Evolutionary conservation across 35 echinoderm and acorn worm genomes (phyloP).

Genomic region (Patiria miniata): DNA sequence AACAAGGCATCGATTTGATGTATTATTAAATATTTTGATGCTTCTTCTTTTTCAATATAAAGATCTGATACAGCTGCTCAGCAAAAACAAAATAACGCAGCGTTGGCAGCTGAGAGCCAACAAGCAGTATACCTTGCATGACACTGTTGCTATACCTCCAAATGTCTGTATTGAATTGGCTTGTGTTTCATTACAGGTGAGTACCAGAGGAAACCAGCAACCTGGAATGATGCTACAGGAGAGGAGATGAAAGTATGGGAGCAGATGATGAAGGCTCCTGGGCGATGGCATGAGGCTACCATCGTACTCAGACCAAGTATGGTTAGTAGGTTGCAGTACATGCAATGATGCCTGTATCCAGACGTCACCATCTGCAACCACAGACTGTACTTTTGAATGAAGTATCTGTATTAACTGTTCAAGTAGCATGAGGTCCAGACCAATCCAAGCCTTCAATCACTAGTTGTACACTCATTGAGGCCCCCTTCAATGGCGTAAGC

Average conservation of each 20-base stretch:
- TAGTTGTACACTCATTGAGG: too few relatives aligned
- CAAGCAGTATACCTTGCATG: not conserved
- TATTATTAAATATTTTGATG: too few relatives aligned
- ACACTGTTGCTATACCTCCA: not conserved
- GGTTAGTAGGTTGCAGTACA: not conserved
- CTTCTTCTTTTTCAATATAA: too few relatives aligned
- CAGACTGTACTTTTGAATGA: too few relatives aligned
- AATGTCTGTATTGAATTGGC: not conserved
- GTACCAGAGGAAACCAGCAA: slow-evolving; percentile 67
- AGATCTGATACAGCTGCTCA: too few relatives aligned
- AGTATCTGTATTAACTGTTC: too few relatives aligned
- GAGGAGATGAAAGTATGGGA: slow-evolving; percentile 83
- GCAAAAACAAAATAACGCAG: too few relatives aligned
- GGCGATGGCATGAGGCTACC: slow-evolving; percentile 77
- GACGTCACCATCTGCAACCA: not conserved
- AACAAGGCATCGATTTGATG: too few relatives aligned
- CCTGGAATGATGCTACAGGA: slow-evolving; percentile 80
- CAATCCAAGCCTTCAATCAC: too few relatives aligned
- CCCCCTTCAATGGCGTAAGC: too few relatives aligned
- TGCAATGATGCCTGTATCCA: not conserved
- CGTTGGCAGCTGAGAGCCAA: too few relatives aligned
- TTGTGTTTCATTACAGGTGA: slow-evolving; percentile 61
- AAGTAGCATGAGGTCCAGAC: too few relatives aligned
- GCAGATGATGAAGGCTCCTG: slow-evolving; percentile 77
- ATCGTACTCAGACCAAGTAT: slow-evolving; percentile 62